Conservation (phyloP, 2,888 invertebrate species). For the Dascillus cervinus region DNA sequence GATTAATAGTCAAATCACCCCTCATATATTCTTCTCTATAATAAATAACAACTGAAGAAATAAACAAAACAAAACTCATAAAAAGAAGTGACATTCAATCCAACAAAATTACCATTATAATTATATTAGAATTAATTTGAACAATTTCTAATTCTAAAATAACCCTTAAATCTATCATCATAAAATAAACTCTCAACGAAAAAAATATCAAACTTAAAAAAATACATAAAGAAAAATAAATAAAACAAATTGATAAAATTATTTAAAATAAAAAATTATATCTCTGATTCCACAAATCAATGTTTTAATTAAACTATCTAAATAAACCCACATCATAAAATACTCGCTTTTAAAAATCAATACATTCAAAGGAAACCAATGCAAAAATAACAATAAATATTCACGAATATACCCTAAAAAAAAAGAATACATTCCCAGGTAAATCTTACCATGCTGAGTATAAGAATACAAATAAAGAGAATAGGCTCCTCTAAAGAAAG, state of each 20-base stretch:
- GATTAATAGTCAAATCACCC: slow-evolving; percentile 49
- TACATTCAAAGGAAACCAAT: slow-evolving; percentile 58
- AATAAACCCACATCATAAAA: slow-evolving; percentile 47
- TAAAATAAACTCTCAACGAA: slow-evolving; percentile 39
- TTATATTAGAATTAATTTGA: slow-evolving; percentile 43
- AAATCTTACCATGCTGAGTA: slow-evolving; percentile 53
- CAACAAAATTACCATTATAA: slow-evolving; percentile 51
- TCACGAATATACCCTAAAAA: slow-evolving; percentile 46
- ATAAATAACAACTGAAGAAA: slow-evolving; percentile 57
- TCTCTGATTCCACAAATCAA: slow-evolving; percentile 60
- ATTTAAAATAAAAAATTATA: slow-evolving; percentile 48
- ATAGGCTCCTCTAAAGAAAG: slow-evolving; percentile 52
- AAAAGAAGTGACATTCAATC: slow-evolving; percentile 60
- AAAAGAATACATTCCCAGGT: slow-evolving; percentile 46
- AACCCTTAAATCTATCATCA: slow-evolving; percentile 43
- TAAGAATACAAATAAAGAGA: slow-evolving; percentile 55
- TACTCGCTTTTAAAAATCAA: slow-evolving; percentile 50
- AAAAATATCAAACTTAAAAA: slow-evolving; percentile 39
- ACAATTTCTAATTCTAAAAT: slow-evolving; percentile 51
- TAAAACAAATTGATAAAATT: slow-evolving; percentile 44
- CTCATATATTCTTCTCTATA: slow-evolving; percentile 56
- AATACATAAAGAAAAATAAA: slow-evolving; percentile 47
- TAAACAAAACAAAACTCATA: slow-evolving; percentile 55
- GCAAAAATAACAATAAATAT: slow-evolving; percentile 53
- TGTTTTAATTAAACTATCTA: slow-evolving; percentile 60